Evolutionary conservation across 2,797 vertebrate species (phyloP).

Genomic region (Galaxias olidus): DNA sequence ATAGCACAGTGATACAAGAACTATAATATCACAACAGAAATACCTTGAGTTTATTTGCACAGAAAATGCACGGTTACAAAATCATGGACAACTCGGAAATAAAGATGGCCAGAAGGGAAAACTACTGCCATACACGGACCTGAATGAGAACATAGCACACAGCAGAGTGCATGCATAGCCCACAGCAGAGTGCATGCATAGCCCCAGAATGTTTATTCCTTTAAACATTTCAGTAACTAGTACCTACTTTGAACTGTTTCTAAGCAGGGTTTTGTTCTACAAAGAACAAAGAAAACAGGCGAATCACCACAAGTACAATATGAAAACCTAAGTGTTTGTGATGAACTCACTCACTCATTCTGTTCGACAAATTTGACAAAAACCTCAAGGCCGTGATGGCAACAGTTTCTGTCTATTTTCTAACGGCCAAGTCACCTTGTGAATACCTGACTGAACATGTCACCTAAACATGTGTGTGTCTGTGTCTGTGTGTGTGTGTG

Average conservation of each 20-base stretch:
- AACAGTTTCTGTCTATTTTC: slow-evolving; percentile 24
- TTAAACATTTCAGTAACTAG: neutral
- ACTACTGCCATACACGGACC: slow-evolving; percentile 29
- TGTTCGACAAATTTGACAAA: neutral
- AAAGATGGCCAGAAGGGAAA: slow-evolving; percentile 33
- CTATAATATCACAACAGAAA: neutral
- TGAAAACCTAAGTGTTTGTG: no score
- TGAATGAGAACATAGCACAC: slow-evolving; percentile 44
- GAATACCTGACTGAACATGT: slow-evolving; percentile 19
- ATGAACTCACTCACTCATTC: neutral
- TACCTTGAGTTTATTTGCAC: neutral
- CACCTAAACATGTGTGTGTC: slow-evolving; percentile 26
- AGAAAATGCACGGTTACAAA: neutral
- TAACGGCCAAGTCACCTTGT: slow-evolving; percentile 21
- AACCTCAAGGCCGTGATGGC: neutral
- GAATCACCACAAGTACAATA: no score
- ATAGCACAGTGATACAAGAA: neutral
- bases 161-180: slow-evolving; percentile 4
- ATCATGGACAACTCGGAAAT: neutral
- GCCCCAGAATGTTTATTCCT: slow-evolving; percentile 8
- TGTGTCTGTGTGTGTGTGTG: slow-evolving; percentile 27
- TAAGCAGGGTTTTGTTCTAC: neutral
- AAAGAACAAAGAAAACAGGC: no score
- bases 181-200: slow-evolving; percentile 7
- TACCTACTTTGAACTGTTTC: neutral